Evolutionary conservation across 2,888 invertebrate genomes (phyloP).

Genomic region (Balanococcus diminutus): DNA sequence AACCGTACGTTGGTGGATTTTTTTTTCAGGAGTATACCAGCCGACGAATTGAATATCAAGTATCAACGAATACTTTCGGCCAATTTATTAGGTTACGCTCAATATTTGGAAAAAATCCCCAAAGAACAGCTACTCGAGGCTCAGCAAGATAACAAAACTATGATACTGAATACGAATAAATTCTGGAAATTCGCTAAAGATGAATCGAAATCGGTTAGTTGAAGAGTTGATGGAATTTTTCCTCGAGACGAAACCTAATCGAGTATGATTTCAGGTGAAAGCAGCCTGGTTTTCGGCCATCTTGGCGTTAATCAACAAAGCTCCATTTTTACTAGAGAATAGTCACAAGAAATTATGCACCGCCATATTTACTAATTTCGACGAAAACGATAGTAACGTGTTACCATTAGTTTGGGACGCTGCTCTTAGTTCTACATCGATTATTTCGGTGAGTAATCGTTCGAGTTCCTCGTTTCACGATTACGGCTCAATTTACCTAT

Average conservation of each 20-base stretch:
- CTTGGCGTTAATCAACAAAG: conserved; percentile 61
- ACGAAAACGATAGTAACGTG: conserved; percentile 72
- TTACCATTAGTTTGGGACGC: conserved; percentile 74
- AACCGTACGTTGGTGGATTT: background rate
- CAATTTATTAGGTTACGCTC: conserved; percentile 70
- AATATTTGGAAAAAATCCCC: conserved; percentile 68
- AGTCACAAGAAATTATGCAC: conserved; percentile 56
- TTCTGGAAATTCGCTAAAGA: conserved; percentile 77
- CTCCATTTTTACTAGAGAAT: conserved; percentile 56
- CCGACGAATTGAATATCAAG: conserved; percentile 70
- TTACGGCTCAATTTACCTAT: too few species aligned
- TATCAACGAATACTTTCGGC: conserved; percentile 71
- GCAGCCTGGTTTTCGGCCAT: conserved; percentile 71
- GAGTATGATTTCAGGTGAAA: conserved; percentile 57
- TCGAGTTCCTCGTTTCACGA: too few species aligned
- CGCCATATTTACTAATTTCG: conserved; percentile 65
- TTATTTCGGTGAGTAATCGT: conserved; percentile 37
- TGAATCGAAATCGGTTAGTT: conserved; percentile 63
- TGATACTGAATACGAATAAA: conserved; percentile 67
- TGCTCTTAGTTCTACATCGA: background rate
- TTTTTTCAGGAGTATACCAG: conserved; percentile 14
- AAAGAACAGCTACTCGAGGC: conserved; percentile 64
- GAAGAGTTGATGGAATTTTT: conserved; percentile 59
- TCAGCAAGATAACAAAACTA: conserved; percentile 64
- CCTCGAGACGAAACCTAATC: background rate